phyloP scores from a whole-genome alignment of 1,140 invertebrate species.

The Ips nitidus region DNA sequence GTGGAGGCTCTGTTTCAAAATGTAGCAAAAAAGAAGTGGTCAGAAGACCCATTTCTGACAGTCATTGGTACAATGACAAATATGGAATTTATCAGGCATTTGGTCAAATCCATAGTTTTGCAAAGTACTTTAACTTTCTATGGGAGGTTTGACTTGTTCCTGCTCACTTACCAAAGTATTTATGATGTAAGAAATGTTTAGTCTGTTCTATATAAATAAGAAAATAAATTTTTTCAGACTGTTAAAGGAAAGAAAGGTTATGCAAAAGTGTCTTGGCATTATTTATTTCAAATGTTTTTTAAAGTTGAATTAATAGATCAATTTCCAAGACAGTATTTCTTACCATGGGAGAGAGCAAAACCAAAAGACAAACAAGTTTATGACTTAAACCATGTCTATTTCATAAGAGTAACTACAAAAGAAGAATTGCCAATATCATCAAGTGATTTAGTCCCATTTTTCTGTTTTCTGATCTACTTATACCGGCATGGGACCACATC shows the following conservation, averaged over 20 bases:
- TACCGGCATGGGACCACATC: constrained; percentile 38
- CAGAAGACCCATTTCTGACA: constrained; percentile 43
- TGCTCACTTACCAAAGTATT: constrained; percentile 41
- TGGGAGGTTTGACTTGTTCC: constrained; percentile 45
- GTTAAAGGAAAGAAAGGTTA: background rate
- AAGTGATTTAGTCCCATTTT: constrained; percentile 40
- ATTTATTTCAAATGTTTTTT: constrained; percentile 45
- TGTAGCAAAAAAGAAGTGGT: constrained; percentile 47
- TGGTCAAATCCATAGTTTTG: constrained; percentile 42
- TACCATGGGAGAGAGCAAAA: constrained; percentile 44
- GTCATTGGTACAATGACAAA: constrained; percentile 44
- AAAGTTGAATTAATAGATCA: constrained; percentile 43
- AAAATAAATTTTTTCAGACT: background rate
- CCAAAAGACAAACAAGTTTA: constrained; percentile 12
- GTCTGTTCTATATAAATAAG: background rate
- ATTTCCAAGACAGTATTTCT: constrained; percentile 44
- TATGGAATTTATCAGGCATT: constrained; percentile 41
- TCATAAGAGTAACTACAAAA: constrained; percentile 44
- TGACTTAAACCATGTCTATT: constrained; percentile 29
- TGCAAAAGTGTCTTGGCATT: constrained; percentile 7
- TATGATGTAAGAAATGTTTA: constrained; percentile 40
- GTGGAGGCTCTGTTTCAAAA: constrained; percentile 41
- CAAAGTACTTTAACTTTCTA: constrained; percentile 39
- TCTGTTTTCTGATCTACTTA: constrained; percentile 42
- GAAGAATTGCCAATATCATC: constrained; percentile 37